Conservation (phyloP, 1,140 invertebrate genomes). For the Polypedilum pembai region DNA sequence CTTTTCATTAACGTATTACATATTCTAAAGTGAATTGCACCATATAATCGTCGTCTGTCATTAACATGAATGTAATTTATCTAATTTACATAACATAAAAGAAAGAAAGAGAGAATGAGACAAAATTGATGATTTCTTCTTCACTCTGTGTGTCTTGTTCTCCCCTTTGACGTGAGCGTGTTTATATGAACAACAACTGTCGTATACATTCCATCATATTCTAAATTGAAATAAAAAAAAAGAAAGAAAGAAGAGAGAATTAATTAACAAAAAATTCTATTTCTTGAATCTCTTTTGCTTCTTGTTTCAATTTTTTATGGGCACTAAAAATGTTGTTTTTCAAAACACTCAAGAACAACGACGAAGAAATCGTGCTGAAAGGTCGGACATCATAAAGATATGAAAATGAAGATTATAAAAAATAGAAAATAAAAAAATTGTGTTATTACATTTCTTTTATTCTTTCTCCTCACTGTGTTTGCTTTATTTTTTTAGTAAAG, state of each 20-base stretch:
- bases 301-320: not conserved
- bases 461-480: too few species aligned
- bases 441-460: not conserved
- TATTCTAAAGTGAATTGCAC: constrained; percentile 4
- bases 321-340: not conserved
- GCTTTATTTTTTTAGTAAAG: not conserved
- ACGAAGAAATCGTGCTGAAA: constrained; percentile 22
- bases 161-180: constrained; percentile 7
- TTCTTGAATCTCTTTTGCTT: not conserved
- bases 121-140: too few species aligned
- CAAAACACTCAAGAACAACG: not conserved
- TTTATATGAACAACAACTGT: constrained; percentile 3
- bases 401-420: constrained; percentile 24
- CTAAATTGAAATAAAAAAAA: not conserved
- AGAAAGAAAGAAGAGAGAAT: not conserved
- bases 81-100: constrained; percentile 7
- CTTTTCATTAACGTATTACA: not conserved
- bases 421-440: constrained; percentile 15
- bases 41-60: constrained; percentile 10
- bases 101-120: too few species aligned
- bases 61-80: constrained; percentile 19
- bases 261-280: constrained; percentile 3
- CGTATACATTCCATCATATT: not conserved
- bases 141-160: not conserved
- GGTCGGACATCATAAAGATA: constrained; percentile 28